Base-by-base conservation (phyloP, 2,888 invertebrate genomes). In the Drosophila rubida region DNA sequence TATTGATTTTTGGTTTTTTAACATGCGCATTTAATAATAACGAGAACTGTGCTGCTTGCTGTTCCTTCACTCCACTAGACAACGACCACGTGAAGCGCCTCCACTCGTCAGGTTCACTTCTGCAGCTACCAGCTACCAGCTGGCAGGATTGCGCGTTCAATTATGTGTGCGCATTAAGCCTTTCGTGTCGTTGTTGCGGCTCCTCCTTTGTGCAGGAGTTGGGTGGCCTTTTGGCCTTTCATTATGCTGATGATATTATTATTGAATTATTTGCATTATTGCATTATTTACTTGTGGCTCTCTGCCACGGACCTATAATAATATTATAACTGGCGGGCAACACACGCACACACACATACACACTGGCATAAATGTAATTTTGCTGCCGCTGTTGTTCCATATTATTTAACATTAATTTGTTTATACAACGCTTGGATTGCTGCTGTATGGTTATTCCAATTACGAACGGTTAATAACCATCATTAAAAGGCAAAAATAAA, bases 201-300 rank as follows among this genome's bases (percentile, higher is more conserved):
- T 39, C 37, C 41, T 46, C 13, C 55, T 37, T 19, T 46, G 11
- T 25, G 23, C 14, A 14, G 41, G 9, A 14, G 42, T 30, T 1
- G 53, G 51, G 35, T 32, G 32, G 45, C 58, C 58, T 61, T 45
- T 50, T 54, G 53, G 46, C 61, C 78, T 73, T 76, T 78, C 77
- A 81, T 81, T 73, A 75, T 73, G 66, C 23, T 62, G 63, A 62
- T 63, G 66, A 69, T 60, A 80, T 85, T 71, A 68, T 82, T 82
- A 82, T 82, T 82, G 80, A 85, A 82, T 82, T 82, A 85, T 82
- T 85, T 82, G 78, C 80, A 67, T 83, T 78, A 83, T 83, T 82
- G 82, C 67, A 85, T 83, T 83, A 83, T 85, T 73, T 68, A 70
- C 62, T 75, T 68, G 75, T 62, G 58, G 63, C 42, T 42, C 22